Conservation (phyloP, 2,888 invertebrate genomes). For the Pseudococcus jackbeardsleyi region DNA sequence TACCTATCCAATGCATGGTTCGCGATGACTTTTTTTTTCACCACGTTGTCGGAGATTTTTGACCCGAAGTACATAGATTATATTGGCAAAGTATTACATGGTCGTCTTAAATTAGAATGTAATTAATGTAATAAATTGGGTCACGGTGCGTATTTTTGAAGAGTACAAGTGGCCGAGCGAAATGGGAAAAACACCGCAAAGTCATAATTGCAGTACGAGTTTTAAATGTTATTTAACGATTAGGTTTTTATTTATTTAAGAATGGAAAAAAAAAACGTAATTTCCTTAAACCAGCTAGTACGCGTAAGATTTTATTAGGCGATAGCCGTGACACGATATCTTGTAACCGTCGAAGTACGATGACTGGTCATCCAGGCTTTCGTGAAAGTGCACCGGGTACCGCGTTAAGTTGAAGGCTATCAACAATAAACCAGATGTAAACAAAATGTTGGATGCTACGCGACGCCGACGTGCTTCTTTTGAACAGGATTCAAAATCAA, state of each 20-base stretch:
- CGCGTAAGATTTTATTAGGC: slow-evolving; percentile 34
- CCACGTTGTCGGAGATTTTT: not conserved
- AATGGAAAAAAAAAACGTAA: not conserved
- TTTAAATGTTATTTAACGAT: slow-evolving; percentile 19
- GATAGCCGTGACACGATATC: slow-evolving; percentile 48
- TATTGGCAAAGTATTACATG: slow-evolving; percentile 36
- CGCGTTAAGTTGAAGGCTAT: slow-evolving; percentile 42
- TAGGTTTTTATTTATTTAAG: not conserved
- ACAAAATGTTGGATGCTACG: not conserved
- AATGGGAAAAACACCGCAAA: not conserved
- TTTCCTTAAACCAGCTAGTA: slow-evolving; percentile 25
- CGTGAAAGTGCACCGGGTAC: slow-evolving; percentile 20
- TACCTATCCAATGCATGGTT: too few relatives aligned
- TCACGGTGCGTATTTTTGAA: not conserved
- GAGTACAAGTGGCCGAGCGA: not conserved
- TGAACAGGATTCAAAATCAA: too few relatives aligned
- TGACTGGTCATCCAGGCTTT: slow-evolving; percentile 40
- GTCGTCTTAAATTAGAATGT: slow-evolving; percentile 52
- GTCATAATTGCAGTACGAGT: not conserved
- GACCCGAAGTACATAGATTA: not conserved
- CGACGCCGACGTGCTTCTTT: not conserved
- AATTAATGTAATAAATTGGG: slow-evolving; percentile 38
- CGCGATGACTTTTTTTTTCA: not conserved
- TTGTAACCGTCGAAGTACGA: slow-evolving; percentile 45
- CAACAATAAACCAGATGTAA: slow-evolving; percentile 26